Percentiles rank a stretch among this genome's conserved stretches.
Evolutionary conservation across 2,888 invertebrate genomes (phyloP).

Genomic region (Conomelus anceps): DNA sequence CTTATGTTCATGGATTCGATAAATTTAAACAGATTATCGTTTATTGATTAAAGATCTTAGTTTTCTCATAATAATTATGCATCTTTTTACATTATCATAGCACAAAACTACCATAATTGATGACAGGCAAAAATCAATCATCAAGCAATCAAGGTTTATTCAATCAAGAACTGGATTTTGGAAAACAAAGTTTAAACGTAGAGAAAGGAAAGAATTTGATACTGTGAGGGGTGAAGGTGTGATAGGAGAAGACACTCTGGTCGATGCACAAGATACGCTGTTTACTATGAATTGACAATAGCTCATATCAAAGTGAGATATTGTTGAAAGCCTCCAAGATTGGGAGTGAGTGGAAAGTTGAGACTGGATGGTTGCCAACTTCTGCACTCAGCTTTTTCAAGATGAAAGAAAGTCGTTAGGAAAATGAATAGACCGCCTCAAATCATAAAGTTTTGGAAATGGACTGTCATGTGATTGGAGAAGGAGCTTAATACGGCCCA

Average conservation of each 20-base stretch:
- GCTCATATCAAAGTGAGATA: background rate
- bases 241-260: background rate
- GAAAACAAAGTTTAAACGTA: background rate
- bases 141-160: background rate
- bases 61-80: too few relatives aligned
- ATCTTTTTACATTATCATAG: too few relatives aligned
- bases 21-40: too few relatives aligned
- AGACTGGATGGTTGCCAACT: background rate
- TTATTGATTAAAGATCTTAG: too few relatives aligned
- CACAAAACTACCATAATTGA: too few relatives aligned
- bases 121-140: background rate
- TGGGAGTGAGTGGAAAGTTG: background rate
- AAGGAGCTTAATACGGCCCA: background rate
- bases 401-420: background rate
- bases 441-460: background rate
- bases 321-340: background rate
- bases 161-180: background rate
- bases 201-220: too few relatives aligned
- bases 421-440: background rate
- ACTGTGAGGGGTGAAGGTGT: background rate
- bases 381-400: background rate
- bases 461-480: background rate
- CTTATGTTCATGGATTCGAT: too few relatives aligned
- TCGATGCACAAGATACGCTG: background rate
- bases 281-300: too few relatives aligned